phyloP scores from a whole-genome alignment of 2,888 invertebrate genomes.

The Leptopilina drosophilae region DNA sequence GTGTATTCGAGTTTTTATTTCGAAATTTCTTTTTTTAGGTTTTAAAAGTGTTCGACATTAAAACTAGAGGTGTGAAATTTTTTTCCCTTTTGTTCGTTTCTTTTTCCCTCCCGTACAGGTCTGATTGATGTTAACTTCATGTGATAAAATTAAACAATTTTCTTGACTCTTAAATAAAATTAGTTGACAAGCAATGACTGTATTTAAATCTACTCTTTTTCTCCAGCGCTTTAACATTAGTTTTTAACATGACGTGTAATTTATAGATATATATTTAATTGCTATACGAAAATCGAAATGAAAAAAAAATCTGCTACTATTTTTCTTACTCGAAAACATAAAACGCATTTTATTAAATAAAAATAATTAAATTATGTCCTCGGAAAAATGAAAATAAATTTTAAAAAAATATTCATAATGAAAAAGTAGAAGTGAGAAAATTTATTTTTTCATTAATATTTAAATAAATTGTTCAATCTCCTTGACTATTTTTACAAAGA shows the following conservation, averaged over 20 bases:
- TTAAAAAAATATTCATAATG: no score
- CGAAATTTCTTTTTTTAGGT: background rate
- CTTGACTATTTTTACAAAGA: no score
- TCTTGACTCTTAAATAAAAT: slow-evolving; percentile 7
- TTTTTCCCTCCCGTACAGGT: background rate
- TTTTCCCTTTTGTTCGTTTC: background rate
- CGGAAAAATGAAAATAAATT: no score
- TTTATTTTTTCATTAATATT: no score
- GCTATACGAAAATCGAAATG: background rate
- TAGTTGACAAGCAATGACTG: slow-evolving; percentile 1
- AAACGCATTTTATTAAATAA: background rate
- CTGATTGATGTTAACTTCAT: slow-evolving; percentile 29
- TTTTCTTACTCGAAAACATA: background rate
- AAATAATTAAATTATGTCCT: no score
- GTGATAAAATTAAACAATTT: slow-evolving; percentile 17
- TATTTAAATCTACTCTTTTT: slow-evolving; percentile 16
- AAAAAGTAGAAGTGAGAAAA: no score
- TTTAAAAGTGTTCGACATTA: background rate
- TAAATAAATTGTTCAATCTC: no score
- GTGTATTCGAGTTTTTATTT: background rate
- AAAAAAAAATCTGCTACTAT: background rate
- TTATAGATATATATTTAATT: background rate
- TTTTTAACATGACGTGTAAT: no score
- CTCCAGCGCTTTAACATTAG: background rate
- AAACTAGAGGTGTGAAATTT: background rate